A percentile compares a stretch with the other conserved stretches of the same genome.
Evolutionary conservation across 2,888 invertebrate species (phyloP).

Genomic region (Sturmia bella): DNA sequence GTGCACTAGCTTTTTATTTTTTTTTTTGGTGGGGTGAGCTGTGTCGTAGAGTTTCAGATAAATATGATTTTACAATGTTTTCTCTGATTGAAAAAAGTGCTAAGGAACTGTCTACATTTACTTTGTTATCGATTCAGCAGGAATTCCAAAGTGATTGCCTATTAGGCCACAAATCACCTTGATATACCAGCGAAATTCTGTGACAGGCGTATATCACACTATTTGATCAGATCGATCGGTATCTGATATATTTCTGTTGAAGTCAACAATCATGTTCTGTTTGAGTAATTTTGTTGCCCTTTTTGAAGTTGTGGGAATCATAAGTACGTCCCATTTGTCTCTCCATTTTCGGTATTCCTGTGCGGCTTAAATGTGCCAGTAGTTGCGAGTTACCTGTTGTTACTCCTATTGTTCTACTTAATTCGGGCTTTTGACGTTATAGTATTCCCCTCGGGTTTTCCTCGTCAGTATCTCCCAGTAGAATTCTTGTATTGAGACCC

Average conservation of each 20-base stretch:
- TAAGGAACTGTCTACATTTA: not conserved
- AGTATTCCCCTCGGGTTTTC: no score
- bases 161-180: constrained; percentile 10
- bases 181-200: constrained; percentile 8
- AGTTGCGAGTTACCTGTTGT: no score
- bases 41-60: no score
- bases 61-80: not conserved
- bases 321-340: constrained; percentile 4
- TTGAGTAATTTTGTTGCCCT: not conserved
- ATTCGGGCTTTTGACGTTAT: no score
- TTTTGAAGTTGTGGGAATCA: not conserved
- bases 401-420: no score
- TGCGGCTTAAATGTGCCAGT: no score
- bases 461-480: no score
- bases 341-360: no score
- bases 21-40: no score
- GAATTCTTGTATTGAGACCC: no score
- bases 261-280: not conserved
- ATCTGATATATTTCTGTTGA: not conserved
- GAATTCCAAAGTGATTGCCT: constrained; percentile 2
- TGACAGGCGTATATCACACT: not conserved
- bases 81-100: constrained; percentile 2
- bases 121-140: constrained; percentile 9
- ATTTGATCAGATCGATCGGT: constrained; percentile 20
- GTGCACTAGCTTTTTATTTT: no score